Percentiles rank a stretch among this genome's conserved stretches.
Evolutionary conservation across 2,888 invertebrate genomes (phyloP).

Genomic region (Leptopilina myrica): DNA sequence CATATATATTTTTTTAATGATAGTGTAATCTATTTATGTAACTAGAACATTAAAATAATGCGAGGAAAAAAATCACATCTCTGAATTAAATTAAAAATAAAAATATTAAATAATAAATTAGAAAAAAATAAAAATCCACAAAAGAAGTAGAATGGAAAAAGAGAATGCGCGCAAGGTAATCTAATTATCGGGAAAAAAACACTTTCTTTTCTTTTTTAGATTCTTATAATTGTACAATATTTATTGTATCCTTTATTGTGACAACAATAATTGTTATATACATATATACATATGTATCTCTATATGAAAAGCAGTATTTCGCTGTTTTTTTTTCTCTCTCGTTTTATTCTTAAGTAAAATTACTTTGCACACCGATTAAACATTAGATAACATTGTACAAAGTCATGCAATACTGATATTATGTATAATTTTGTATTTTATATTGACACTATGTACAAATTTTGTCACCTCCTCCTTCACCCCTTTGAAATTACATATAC

Average conservation of each 20-base stretch:
- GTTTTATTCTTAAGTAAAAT: neutral
- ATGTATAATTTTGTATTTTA: neutral
- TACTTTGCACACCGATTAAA: neutral
- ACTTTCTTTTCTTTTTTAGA: neutral
- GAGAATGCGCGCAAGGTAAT: neutral
- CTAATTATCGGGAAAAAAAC: neutral
- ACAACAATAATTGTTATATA: neutral
- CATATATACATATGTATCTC: too few species aligned
- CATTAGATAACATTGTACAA: conserved; percentile 23
- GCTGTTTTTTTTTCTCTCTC: neutral
- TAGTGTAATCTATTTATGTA: too few species aligned
- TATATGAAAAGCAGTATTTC: conserved; percentile 7
- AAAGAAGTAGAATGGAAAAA: conserved; percentile 11
- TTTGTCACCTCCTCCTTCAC: too few species aligned
- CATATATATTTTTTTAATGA: too few species aligned
- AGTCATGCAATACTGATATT: conserved; percentile 2
- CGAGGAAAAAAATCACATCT: too few species aligned
- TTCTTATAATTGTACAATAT: neutral
- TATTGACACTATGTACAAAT: neutral
- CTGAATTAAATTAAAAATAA: too few species aligned
- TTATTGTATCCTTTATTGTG: neutral
- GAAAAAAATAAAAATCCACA: neutral
- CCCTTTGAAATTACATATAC: too few species aligned
- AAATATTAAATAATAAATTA: too few species aligned
- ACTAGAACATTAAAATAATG: too few species aligned